Conservation (phyloP, 2,888 invertebrate genomes). For the Epinotia brunnichana region DNA sequence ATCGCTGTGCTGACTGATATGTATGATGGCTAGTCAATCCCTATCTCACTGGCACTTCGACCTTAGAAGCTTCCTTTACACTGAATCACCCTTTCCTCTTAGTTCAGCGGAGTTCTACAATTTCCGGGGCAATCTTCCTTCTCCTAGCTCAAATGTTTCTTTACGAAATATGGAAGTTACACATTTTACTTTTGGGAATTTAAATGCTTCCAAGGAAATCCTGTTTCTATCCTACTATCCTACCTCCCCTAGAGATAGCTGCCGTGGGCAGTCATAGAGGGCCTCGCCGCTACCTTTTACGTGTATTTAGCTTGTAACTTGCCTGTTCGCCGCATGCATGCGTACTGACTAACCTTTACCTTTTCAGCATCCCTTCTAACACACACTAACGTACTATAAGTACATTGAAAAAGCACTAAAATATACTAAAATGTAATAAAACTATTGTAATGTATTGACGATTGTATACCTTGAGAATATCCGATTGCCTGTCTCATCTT, state of each 20-base stretch:
- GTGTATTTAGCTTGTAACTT: conserved; percentile 72
- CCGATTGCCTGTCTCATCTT: conserved; percentile 69
- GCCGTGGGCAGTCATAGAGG: conserved; percentile 63
- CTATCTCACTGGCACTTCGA: conserved; percentile 25
- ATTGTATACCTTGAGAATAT: conserved; percentile 44
- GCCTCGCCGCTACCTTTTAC: conserved; percentile 65
- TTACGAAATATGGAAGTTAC: neutral
- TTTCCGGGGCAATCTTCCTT: conserved; percentile 7
- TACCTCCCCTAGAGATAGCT: conserved; percentile 47
- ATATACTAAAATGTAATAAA: conserved; percentile 46
- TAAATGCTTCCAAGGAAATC: neutral
- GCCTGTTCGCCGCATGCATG: conserved; percentile 81
- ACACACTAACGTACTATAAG: conserved; percentile 67
- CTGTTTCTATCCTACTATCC: conserved; percentile 18
- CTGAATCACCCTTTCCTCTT: conserved; percentile 26
- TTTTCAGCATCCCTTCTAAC: conserved; percentile 81
- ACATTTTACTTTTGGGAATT: neutral
- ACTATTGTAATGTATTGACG: conserved; percentile 41
- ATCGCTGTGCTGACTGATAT: conserved; percentile 12
- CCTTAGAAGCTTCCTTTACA: conserved; percentile 40
- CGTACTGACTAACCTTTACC: conserved; percentile 80
- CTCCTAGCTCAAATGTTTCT: neutral
- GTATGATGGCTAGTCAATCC: conserved; percentile 9
- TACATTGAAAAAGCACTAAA: conserved; percentile 55
- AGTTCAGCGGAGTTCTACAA: conserved; percentile 13